Evolutionary conservation across 2,113 vertebrate genomes (phyloP), one percentile per base, ranked within the genome.

Genomic region (Chlorodrepanis virens): DNA sequence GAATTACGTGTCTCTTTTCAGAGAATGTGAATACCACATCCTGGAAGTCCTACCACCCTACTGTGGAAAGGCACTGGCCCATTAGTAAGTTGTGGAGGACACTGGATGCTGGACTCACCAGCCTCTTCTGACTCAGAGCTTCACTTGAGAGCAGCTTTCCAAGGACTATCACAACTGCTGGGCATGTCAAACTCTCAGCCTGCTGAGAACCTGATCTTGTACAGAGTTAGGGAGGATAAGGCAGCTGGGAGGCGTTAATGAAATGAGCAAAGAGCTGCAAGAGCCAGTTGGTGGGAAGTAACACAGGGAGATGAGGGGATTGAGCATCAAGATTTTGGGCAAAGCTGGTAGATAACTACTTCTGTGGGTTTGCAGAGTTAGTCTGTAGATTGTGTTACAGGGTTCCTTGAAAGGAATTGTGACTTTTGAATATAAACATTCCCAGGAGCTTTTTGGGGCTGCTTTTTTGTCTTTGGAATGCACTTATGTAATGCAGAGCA

Each of bases 401-500:
- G 6, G 1, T 12, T 28, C 44, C 45, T 70, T 56, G 31, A 40
- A 69, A 18, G 39, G 3, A 81, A 40, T 54, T 24, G 4, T 71
- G 13, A 37, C 18, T 61, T 79, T 71, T 3, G 1, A 33, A 42
- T 54, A 29, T 33, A 59, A 72, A 52, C 5, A 42, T 59, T 39
- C 11, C 10, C 23, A 42, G 59, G 20, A 77, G 33, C 2, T 50
- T 76, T 89, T 28, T 9, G 44, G 33, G 35, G 29, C 11, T 1
- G 0, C 5, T n/a, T 42, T 42, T 23, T 52, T 83, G 7, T 40
- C 18, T 72, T 87, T 59, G 59, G 45, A 65, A 37, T 37, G 8
- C 19, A 20, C 7, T 50, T 72, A 24, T 0, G 0, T 47, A 50
- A 14, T n/a, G 14, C 27, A 54, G 40, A 45, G 40, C 20, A 56